A percentile compares a stretch with the other conserved stretches of the same genome.
Conservation (phyloP, 1,140 invertebrate genomes). For the Drosophila grimshawi region DNA sequence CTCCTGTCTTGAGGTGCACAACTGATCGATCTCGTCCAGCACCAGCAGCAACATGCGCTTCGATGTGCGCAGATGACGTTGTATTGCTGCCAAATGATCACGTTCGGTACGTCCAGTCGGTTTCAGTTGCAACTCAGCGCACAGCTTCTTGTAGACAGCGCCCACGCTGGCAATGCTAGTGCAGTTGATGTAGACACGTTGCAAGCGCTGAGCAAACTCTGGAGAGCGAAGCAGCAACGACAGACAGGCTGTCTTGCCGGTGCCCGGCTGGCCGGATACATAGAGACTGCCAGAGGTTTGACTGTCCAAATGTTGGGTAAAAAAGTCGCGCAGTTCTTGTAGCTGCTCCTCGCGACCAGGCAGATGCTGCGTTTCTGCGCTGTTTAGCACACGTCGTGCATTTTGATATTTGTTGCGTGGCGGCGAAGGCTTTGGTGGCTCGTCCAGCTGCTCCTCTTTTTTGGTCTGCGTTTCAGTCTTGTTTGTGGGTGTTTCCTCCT, state of each 20-base stretch:
- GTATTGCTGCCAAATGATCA: constrained; percentile 87
- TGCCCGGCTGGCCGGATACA: constrained; percentile 96
- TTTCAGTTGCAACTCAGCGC: constrained; percentile 87
- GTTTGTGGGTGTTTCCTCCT: constrained; percentile 5
- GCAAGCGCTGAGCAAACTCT: constrained; percentile 87
- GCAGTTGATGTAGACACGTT: constrained; percentile 92
- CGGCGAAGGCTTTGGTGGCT: constrained; percentile 28
- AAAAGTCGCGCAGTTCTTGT: constrained; percentile 88
- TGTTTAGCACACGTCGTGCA: constrained; percentile 89
- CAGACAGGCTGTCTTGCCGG: constrained; percentile 96
- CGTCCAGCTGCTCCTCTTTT: constrained; percentile 14
- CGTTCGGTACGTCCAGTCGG: constrained; percentile 86
- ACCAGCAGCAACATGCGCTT: constrained; percentile 92
- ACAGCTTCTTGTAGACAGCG: constrained; percentile 90
- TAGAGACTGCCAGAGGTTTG: constrained; percentile 93
- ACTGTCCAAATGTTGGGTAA: constrained; percentile 88
- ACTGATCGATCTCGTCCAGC: constrained; percentile 98
- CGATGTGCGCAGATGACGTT: constrained; percentile 88
- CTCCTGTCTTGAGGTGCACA: constrained; percentile 91
- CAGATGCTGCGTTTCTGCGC: constrained; percentile 88
- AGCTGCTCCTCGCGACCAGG: constrained; percentile 93
- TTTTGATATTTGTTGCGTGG: constrained; percentile 85
- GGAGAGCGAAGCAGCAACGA: constrained; percentile 88
- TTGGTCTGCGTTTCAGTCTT: constrained; percentile 51
- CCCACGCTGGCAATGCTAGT: constrained; percentile 91